phyloP scores from a whole-genome alignment of 2,888 invertebrate genomes.

The Saturnia japonica region DNA sequence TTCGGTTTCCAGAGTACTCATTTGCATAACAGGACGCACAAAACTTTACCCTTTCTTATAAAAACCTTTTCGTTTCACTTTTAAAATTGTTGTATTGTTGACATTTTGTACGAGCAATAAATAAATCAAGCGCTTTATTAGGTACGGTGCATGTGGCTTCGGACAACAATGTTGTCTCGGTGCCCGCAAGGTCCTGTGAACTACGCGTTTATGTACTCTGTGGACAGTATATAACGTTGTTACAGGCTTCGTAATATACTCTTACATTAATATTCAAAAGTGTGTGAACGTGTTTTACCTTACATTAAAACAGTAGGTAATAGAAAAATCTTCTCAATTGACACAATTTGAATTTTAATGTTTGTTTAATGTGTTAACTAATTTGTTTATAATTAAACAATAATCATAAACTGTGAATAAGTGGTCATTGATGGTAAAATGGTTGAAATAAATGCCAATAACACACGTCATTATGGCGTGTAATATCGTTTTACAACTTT shows the following conservation, averaged over 20 bases:
- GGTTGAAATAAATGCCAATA: constrained; percentile 77
- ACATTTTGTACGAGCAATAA: constrained; percentile 75
- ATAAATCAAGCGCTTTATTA: constrained; percentile 77
- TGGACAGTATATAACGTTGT: constrained; percentile 2
- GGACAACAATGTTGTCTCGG: constrained; percentile 63
- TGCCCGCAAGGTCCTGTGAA: constrained; percentile 37
- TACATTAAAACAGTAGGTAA: background rate
- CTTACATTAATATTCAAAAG: background rate
- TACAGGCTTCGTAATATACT: background rate
- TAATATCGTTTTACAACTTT: constrained; percentile 81
- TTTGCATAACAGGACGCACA: constrained; percentile 78
- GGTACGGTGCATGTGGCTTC: constrained; percentile 58
- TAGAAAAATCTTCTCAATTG: background rate
- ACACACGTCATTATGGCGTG: constrained; percentile 79
- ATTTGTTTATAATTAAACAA: constrained; percentile 72
- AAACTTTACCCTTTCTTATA: constrained; percentile 70
- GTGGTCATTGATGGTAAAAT: constrained; percentile 74
- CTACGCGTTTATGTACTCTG: constrained; percentile 30
- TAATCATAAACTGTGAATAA: constrained; percentile 70
- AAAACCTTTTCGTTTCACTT: constrained; percentile 78
- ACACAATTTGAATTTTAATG: constrained; percentile 14
- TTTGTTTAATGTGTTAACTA: constrained; percentile 50
- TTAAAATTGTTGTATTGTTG: constrained; percentile 75
- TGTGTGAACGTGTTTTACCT: background rate
- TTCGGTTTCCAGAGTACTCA: constrained; percentile 77